Conservation (phyloP, 2,888 invertebrate genomes). For the Diarsia mendica region DNA sequence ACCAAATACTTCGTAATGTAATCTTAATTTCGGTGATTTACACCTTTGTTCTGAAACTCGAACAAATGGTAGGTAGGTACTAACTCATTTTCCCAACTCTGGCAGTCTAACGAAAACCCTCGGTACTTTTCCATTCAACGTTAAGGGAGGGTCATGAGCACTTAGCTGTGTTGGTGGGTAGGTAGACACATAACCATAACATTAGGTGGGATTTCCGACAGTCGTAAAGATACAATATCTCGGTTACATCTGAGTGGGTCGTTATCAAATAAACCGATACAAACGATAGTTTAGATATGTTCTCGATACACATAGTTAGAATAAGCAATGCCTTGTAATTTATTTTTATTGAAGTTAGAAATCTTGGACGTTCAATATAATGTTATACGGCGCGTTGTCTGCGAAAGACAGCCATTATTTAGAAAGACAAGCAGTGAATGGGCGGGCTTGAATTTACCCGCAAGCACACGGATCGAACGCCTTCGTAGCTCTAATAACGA, state of each 20-base stretch:
- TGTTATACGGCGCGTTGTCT: slow-evolving; percentile 46
- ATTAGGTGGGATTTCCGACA: slow-evolving; percentile 53
- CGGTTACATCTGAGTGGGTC: slow-evolving; percentile 36
- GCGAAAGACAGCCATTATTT: slow-evolving; percentile 58
- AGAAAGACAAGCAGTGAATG: slow-evolving; percentile 60
- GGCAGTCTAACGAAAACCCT: slow-evolving; percentile 48
- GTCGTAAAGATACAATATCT: slow-evolving; percentile 54
- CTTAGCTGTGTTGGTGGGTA: slow-evolving; percentile 18
- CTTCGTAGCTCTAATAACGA: slow-evolving; percentile 45
- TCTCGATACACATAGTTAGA: slow-evolving; percentile 21
- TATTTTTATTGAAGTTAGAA: slow-evolving; percentile 38
- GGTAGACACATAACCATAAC: slow-evolving; percentile 30
- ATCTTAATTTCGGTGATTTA: slow-evolving; percentile 12
- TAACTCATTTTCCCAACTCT: slow-evolving; percentile 45
- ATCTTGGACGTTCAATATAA: slow-evolving; percentile 46
- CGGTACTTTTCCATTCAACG: slow-evolving; percentile 52
- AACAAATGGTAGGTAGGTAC: slow-evolving; percentile 53
- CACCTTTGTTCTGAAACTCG: slow-evolving; percentile 22
- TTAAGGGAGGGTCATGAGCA: slow-evolving; percentile 53
- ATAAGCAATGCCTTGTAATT: slow-evolving; percentile 33
- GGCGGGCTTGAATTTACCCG: slow-evolving; percentile 46
- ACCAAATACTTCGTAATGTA: not conserved
- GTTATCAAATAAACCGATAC: slow-evolving; percentile 48
- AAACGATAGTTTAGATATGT: slow-evolving; percentile 22
- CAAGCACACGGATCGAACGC: slow-evolving; percentile 46